Conservation (phyloP, 2,113 vertebrate species). For the Eurypyga helias region DNA sequence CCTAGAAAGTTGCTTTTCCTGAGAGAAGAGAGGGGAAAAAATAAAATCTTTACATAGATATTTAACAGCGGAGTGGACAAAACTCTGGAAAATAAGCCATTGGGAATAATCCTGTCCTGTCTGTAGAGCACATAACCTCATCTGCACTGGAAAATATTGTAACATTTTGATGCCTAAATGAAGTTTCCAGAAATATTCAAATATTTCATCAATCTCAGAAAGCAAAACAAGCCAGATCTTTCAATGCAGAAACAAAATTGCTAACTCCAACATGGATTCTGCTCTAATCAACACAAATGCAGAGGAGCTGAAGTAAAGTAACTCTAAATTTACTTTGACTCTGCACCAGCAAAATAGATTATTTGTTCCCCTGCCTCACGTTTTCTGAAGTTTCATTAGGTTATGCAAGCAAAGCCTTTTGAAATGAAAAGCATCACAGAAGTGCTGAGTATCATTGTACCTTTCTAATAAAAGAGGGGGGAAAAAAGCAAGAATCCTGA, state of each 20-base stretch:
- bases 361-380: not conserved
- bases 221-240: not conserved
- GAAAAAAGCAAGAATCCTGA: not conserved
- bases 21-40: not conserved
- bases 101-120: constrained; percentile 2
- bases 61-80: not conserved
- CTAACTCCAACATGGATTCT: not conserved
- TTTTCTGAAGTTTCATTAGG: constrained; percentile 42
- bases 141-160: not conserved
- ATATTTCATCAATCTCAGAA: not conserved
- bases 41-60: not conserved
- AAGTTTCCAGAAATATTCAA: not conserved
- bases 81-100: constrained; percentile 6
- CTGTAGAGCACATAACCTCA: not conserved
- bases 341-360: not conserved
- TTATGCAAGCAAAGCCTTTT: constrained; percentile 29
- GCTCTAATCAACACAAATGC: not conserved
- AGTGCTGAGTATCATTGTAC: constrained; percentile 42
- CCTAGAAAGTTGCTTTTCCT: not conserved
- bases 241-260: not conserved
- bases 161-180: not conserved
- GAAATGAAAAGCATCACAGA: constrained; percentile 23
- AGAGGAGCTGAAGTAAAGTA: not conserved
- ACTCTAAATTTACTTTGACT: not conserved
- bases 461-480: not conserved